phyloP scores from a whole-genome alignment of 2,888 invertebrate genomes.

The Caenorhabditis japonica region DNA sequence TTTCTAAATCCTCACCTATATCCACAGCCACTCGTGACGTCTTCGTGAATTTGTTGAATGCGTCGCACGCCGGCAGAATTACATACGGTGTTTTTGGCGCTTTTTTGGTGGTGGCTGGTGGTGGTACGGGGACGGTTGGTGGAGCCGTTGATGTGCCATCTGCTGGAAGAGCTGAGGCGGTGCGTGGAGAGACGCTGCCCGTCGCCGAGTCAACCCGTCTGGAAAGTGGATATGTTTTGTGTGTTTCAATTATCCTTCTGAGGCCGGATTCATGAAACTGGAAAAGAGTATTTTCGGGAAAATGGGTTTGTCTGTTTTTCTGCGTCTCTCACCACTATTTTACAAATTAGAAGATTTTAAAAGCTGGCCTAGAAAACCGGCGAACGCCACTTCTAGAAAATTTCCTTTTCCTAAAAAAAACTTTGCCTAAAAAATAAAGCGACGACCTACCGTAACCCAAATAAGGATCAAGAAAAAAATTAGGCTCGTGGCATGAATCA shows the following conservation, averaged over 20 bases:
- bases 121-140: too few species aligned
- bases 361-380: too few species aligned
- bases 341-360: not conserved
- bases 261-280: too few species aligned
- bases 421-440: not conserved
- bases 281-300: too few species aligned
- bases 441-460: too few species aligned
- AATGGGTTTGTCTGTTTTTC: too few species aligned
- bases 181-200: constrained; percentile 41
- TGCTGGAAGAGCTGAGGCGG: not conserved
- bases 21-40: constrained; percentile 84
- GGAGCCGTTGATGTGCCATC: not conserved
- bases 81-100: constrained; percentile 62
- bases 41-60: constrained; percentile 83
- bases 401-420: not conserved
- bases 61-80: constrained; percentile 78
- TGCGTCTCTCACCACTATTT: too few species aligned
- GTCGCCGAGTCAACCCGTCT: constrained; percentile 53
- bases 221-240: constrained; percentile 4
- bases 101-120: constrained; percentile 20
- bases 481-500: not conserved
- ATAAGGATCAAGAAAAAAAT: not conserved
- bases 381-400: not conserved
- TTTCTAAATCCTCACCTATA: constrained; percentile 82
- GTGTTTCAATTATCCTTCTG: not conserved